Conservation (phyloP, 2,888 invertebrate species). For the Dusona sp. region DNA sequence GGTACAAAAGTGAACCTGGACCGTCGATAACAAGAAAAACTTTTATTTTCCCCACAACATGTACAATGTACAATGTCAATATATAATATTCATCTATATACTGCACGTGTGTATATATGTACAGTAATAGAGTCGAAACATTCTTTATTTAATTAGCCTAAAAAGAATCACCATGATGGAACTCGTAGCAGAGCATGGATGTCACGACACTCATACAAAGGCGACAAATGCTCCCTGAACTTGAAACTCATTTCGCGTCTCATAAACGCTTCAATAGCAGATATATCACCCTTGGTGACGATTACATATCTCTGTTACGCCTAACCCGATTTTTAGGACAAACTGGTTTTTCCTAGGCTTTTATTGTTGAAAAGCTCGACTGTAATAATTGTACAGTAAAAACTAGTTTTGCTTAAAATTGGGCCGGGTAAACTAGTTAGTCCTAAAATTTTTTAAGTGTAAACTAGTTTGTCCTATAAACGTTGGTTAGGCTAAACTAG, state of each 20-base stretch:
- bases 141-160: neutral
- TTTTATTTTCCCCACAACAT: too few relatives aligned
- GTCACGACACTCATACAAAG: neutral
- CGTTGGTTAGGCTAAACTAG: neutral
- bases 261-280: neutral
- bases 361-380: neutral
- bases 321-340: neutral
- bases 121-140: neutral
- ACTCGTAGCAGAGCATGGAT: neutral
- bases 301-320: neutral
- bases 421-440: neutral
- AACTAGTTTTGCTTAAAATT: neutral
- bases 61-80: neutral
- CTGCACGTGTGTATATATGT: neutral
- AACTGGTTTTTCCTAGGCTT: neutral
- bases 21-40: constrained; percentile 31
- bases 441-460: neutral
- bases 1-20: constrained; percentile 37
- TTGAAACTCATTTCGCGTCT: neutral
- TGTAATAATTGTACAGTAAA: neutral
- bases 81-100: neutral
- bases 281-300: neutral
- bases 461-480: neutral
- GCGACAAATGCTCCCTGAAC: neutral
- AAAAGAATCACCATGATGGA: neutral